Evolutionary conservation across 2,888 invertebrate species (phyloP), one percentile per base, ranked within the genome.

Genomic region (Cheilosia vulpina): DNA sequence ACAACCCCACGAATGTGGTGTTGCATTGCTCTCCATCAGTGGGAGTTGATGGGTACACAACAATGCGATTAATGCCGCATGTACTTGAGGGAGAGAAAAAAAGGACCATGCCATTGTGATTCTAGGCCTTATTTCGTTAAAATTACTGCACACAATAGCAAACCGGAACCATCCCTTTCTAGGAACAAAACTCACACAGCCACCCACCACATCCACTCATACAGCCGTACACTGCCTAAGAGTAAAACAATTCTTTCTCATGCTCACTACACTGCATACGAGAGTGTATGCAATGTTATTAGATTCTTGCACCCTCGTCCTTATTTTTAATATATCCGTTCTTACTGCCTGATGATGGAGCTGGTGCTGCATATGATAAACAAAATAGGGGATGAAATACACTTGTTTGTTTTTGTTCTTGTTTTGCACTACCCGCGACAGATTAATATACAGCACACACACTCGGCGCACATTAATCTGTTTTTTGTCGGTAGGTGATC

Each of bases 101-200:
- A 69, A 45, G 62, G 27, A 53, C 66, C 58, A 69, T 34, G 69
- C 58, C 68, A 79, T 84, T 79, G 60, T 84, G 68, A 84, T 87
- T 89, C 89, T 88, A 89, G 88, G 89, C 90, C 90, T 90, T 89
- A 91, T 90, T 89, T 90, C 88, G 91, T 90, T 90, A 91, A 80
- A 91, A 91, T 91, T 91, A 90, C 89, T 88, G 88, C 90, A 90
- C 89, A 90, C 84, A 80, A 84, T 80, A 58, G 21, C 58, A 84
- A 63, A 41, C 69, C 65, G 47, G 58, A 63, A 13, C 66, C 57
- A 58, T 68, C 13, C n/a, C 13, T 13, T 34, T 17, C 71, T 34
- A 21, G 21, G 13, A 43, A 31, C n/a, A 9, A 65, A 76, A 47
- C 72, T 17, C 24, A 68, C 62, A 69, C 63, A 69, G 31, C 50